These are phyloP conservation scores for Upupa epops DNA, from an alignment of 2,113 vertebrate species.

Conservation along the genomic window DNA sequence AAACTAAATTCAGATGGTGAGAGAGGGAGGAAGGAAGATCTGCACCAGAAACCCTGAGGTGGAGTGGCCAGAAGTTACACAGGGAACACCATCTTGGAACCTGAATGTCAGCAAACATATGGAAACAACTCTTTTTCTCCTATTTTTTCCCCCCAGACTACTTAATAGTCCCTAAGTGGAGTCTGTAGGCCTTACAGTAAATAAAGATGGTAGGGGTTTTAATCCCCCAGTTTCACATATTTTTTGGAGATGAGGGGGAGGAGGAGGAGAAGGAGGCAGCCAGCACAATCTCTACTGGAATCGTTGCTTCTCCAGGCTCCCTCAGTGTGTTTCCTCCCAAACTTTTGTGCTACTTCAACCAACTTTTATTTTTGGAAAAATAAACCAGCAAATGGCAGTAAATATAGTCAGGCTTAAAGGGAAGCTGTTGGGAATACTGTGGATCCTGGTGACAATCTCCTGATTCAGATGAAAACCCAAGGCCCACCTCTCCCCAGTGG, in stretches of 20 bases:
- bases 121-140: not conserved
- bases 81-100: not conserved
- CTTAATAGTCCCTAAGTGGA: rapidly evolving
- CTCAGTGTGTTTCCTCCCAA: not conserved
- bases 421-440: not conserved
- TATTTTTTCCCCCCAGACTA: not conserved
- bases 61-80: rapidly evolving
- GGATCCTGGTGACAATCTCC: not conserved
- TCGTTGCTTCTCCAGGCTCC: not conserved
- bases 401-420: not conserved
- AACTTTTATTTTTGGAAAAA: constrained; percentile 35
- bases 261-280: not conserved
- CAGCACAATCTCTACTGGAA: not conserved
- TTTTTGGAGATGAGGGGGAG: not conserved
- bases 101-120: not conserved
- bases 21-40: not conserved
- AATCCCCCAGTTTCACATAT: not conserved
- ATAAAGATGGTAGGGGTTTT: not conserved
- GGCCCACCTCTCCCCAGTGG: not conserved
- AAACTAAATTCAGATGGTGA: constrained; percentile 32
- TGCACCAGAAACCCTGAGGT: rapidly evolving
- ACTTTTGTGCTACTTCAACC: constrained; percentile 10
- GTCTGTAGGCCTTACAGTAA: not conserved
- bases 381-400: constrained; percentile 26
- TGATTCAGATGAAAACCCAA: rapidly evolving